Conservation (phyloP, 1,140 invertebrate species). For the Archivesica marissinica region DNA sequence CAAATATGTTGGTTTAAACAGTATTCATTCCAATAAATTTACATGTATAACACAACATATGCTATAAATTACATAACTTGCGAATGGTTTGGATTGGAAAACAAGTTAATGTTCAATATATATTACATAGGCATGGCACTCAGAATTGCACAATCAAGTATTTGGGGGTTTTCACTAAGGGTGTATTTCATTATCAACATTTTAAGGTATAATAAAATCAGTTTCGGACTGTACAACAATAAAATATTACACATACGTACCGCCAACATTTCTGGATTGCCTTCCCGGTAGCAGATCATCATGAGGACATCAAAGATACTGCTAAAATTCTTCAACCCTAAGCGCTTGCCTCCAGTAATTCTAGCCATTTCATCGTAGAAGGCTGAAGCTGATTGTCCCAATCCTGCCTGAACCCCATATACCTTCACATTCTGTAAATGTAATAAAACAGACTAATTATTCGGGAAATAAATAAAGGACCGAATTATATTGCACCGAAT, state of each 20-base stretch:
- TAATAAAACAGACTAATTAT: no score
- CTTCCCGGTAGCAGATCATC: conserved; percentile 74
- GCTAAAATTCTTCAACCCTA: conserved; percentile 66
- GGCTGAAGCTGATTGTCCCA: neutral
- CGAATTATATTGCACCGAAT: no score
- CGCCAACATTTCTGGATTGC: conserved; percentile 53
- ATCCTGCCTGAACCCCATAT: conserved; percentile 67
- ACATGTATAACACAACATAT: no score
- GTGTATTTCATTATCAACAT: no score
- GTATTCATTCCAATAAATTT: no score
- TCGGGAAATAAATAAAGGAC: no score
- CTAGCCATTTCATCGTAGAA: conserved; percentile 66
- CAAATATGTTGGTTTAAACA: no score
- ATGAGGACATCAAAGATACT: conserved; percentile 72
- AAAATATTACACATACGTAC: conserved; percentile 46
- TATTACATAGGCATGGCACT: no score
- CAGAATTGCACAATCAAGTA: neutral
- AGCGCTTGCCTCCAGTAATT: conserved; percentile 64
- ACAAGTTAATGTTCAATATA: no score
- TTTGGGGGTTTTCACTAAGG: no score
- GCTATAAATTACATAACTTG: no score
- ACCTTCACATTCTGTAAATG: conserved; percentile 69
- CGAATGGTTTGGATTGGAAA: no score
- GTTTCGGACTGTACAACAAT: neutral
- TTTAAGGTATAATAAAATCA: neutral